phyloP scores from a whole-genome alignment of 2,113 vertebrate species.

The Anoplopoma fimbria region DNA sequence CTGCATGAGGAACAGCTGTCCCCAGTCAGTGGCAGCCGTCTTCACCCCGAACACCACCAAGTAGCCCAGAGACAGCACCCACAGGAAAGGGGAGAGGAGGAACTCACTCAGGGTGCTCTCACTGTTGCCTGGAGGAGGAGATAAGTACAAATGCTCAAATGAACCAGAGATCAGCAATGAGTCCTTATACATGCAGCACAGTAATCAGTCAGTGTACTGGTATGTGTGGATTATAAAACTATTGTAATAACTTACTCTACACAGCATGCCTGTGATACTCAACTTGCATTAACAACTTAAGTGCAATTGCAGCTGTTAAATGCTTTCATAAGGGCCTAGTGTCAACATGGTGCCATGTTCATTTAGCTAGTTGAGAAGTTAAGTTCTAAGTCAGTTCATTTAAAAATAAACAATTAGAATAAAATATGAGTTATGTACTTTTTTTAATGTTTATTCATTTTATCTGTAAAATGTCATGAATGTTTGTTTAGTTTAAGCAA shows the following conservation, averaged over 20 bases:
- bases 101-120: slow-evolving; percentile 92
- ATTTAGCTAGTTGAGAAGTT: not conserved
- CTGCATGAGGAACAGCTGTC: slow-evolving; percentile 97
- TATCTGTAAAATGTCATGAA: too few relatives aligned
- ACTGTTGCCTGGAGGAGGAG: slow-evolving; percentile 54
- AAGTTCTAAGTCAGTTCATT: not conserved
- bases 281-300: too few relatives aligned
- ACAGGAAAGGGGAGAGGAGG: slow-evolving; percentile 94
- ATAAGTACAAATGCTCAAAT: not conserved
- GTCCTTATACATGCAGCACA: not conserved
- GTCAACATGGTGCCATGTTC: not conserved
- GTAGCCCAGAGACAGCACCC: slow-evolving; percentile 94
- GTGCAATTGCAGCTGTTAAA: too few relatives aligned
- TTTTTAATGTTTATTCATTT: too few relatives aligned
- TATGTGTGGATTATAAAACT: not conserved
- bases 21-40: slow-evolving; percentile 97
- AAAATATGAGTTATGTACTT: too few relatives aligned
- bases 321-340: not conserved
- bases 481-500: too few relatives aligned
- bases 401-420: not conserved
- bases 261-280: not conserved
- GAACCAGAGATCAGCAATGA: not conserved
- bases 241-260: not conserved
- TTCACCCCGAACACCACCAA: slow-evolving; percentile 97
- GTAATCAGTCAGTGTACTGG: not conserved